Base-by-base conservation (phyloP, 1,140 invertebrate genomes). In the Aphidius ervi region DNA sequence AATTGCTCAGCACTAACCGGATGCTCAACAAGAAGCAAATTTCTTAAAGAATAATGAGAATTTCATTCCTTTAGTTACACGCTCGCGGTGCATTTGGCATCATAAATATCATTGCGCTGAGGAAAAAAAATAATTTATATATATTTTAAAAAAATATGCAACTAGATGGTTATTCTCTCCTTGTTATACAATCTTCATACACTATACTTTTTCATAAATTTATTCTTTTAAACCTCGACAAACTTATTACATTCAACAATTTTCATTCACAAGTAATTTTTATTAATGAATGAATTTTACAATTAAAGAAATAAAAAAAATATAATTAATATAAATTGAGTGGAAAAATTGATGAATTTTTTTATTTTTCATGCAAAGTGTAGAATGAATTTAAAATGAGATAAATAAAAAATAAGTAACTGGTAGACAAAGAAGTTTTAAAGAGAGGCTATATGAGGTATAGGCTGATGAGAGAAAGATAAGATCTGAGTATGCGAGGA, bases 41-140 rank as follows among this genome's bases (percentile, higher is more conserved):
- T 66, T 61, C 56, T 53, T 56, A 56, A 64, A 67, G 67, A 70
- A 66, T 70, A 71, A 71, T 67, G 68, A 71, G 68, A 48, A 70
- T 70, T 68, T 70, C 64, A 63, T 69, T 70, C 62, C 62, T 58
- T 60, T 59, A 63, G 59, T 66, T 59, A 61, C 62, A 63, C 59
- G 65, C 60, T 66, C 45, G 52, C 54, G 31, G 52, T 58, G 53
- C 64, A 64, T 63, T 63, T 61, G 46, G 42, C 47, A 60, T 68
- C 65, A 59, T 63, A 67, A 65, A 66, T 67, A 63, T 58, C 60
- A 60, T 60, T 54, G 37, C 43, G 37, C 43, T 37, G 58, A 60
- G 45, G 54, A 42, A 55, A 48, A 52, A 60, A 60, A 60, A 5
- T 16, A 45, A 41, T 59, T 52, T 40, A 9, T 45, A 23, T n/a